phyloP scores from a whole-genome alignment of 2,888 invertebrate species.

The Cyclophora albipunctata region DNA sequence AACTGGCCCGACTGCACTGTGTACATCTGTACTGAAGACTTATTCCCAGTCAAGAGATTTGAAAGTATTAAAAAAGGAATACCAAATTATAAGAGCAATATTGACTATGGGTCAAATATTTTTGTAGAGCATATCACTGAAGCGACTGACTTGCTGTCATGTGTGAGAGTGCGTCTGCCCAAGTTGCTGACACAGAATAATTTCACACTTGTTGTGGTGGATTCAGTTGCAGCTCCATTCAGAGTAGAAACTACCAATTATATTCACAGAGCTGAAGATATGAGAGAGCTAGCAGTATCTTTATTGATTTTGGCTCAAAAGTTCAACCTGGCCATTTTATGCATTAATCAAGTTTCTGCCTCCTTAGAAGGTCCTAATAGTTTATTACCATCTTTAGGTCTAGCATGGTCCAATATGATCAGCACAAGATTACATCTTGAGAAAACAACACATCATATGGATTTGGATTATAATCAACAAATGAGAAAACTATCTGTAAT shows the following conservation, averaged over 20 bases:
- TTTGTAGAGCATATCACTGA: conserved; percentile 65
- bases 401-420: conserved; percentile 69
- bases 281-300: conserved; percentile 52
- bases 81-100: conserved; percentile 18
- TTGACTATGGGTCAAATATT: conserved; percentile 46
- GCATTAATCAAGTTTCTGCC: conserved; percentile 64
- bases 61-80: conserved; percentile 45
- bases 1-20: conserved; percentile 77
- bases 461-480: conserved; percentile 18
- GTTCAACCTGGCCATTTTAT: conserved; percentile 49
- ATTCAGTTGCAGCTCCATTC: conserved; percentile 66
- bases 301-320: conserved; percentile 45
- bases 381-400: conserved; percentile 54
- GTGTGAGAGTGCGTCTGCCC: conserved; percentile 51
- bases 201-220: conserved; percentile 48
- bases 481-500: conserved; percentile 42
- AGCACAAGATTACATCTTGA: conserved; percentile 44
- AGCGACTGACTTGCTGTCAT: conserved; percentile 48
- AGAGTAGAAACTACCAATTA: conserved; percentile 57
- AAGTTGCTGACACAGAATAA: conserved; percentile 40
- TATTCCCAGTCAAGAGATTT: conserved; percentile 69
- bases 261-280: conserved; percentile 58
- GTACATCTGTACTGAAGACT: conserved; percentile 86
- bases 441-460: conserved; percentile 23
- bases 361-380: conserved; percentile 36